phyloP scores from a whole-genome alignment of 1,140 invertebrate species.

The Rhopalosiphum padi region DNA sequence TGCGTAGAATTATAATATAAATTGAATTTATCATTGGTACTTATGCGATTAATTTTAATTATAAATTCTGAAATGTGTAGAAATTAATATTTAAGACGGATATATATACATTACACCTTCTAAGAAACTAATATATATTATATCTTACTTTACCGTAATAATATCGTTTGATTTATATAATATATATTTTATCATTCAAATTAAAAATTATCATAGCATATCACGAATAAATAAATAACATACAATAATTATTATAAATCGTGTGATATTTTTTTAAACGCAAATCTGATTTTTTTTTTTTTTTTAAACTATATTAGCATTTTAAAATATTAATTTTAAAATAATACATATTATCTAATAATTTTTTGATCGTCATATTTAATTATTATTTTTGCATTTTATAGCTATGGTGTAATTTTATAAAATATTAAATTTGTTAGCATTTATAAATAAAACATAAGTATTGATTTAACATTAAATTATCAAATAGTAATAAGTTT shows the following conservation, averaged over 20 bases:
- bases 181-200: neutral
- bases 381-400: neutral
- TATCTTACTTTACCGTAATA: neutral
- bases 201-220: neutral
- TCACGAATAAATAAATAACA: neutral
- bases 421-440: neutral
- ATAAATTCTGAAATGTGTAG: neutral
- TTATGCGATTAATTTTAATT: slow-evolving; percentile 12
- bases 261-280: neutral
- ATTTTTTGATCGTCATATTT: neutral
- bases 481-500: neutral
- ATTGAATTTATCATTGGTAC: slow-evolving; percentile 12
- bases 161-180: neutral
- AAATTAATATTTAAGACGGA: neutral
- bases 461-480: neutral
- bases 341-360: neutral
- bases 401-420: neutral
- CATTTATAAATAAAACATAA: neutral
- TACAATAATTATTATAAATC: neutral
- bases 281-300: neutral
- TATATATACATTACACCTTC: neutral
- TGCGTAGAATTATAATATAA: slow-evolving; percentile 13
- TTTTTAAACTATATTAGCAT: neutral
- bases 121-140: neutral
- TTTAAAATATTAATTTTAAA: neutral